These are phyloP conservation scores for Hylaeus anthracinus DNA, from an alignment of 1,140 invertebrate species.

Conservation along the genomic window DNA sequence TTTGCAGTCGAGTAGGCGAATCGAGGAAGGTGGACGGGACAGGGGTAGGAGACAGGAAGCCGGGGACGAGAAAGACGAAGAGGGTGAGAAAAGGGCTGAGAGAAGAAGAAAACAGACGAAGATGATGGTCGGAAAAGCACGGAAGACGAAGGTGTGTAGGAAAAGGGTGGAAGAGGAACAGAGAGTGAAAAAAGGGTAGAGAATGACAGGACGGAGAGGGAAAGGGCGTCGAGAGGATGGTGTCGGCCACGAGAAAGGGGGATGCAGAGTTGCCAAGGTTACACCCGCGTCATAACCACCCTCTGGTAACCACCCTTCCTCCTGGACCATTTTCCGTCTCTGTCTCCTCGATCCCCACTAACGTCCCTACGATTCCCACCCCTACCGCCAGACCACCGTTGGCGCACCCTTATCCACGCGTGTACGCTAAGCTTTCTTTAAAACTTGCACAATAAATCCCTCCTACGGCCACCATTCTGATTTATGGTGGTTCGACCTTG, in stretches of 20 bases:
- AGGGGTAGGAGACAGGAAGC: not conserved
- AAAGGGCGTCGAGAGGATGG: constrained; percentile 22
- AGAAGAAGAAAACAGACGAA: constrained; percentile 18
- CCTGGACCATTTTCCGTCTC: constrained; percentile 60
- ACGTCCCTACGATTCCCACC: constrained; percentile 26
- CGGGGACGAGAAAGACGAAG: not conserved
- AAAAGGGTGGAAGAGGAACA: not conserved
- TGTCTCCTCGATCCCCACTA: constrained; percentile 32
- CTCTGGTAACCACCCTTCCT: constrained; percentile 67
- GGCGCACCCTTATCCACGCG: constrained; percentile 35
- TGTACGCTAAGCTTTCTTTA: constrained; percentile 55
- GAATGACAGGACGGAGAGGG: not conserved
- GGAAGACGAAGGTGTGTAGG: not conserved
- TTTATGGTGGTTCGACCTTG: constrained; percentile 24
- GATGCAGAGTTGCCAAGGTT: constrained; percentile 76
- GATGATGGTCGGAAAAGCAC: not conserved
- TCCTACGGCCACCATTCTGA: constrained; percentile 38
- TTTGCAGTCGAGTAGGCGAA: constrained; percentile 46
- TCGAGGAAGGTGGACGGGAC: not conserved
- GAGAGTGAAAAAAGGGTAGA: not conserved
- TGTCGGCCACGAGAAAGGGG: constrained; percentile 42
- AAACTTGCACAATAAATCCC: constrained; percentile 66
- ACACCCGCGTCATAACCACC: constrained; percentile 74
- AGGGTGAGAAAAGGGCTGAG: not conserved
- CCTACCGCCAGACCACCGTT: constrained; percentile 9